Evolutionary conservation across 2,797 vertebrate species (phyloP).

Genomic region (Loris lydekkerianus): DNA sequence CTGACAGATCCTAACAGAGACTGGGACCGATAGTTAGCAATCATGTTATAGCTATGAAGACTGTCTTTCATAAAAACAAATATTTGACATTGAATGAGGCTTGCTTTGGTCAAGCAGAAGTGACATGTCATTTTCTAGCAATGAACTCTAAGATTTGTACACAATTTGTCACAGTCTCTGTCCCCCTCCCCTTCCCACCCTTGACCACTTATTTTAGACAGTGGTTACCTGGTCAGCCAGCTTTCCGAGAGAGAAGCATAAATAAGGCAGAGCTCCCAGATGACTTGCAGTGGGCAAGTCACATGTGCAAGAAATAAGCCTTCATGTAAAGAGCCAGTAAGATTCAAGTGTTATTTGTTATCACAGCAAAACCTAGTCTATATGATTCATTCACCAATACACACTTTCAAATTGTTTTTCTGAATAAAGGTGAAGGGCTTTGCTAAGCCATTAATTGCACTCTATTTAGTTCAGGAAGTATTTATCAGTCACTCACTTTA

Average conservation of each 20-base stretch:
- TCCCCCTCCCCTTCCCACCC: not conserved
- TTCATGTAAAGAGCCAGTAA: not conserved
- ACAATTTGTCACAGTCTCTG: not conserved
- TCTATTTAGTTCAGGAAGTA: not conserved
- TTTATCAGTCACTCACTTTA: not conserved
- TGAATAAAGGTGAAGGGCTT: not conserved
- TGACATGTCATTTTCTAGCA: not conserved
- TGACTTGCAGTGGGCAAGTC: not conserved
- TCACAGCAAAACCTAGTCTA: not conserved
- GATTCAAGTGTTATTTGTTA: not conserved
- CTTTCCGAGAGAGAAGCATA: not conserved
- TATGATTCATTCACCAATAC: not conserved
- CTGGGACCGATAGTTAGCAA: not conserved
- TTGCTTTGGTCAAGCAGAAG: not conserved
- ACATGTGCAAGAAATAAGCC: not conserved
- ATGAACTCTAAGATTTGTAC: not conserved
- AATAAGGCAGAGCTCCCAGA: not conserved
- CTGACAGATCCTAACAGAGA: not conserved
- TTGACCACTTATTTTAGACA: not conserved
- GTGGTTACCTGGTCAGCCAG: not conserved
- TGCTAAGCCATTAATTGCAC: not conserved
- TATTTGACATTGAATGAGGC: not conserved
- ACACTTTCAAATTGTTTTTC: not conserved
- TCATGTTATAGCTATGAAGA: not conserved
- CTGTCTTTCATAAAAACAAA: conserved; percentile 10